Evolutionary conservation across 2,888 invertebrate species (phyloP).

Genomic region (Drosophila nigritarsus): DNA sequence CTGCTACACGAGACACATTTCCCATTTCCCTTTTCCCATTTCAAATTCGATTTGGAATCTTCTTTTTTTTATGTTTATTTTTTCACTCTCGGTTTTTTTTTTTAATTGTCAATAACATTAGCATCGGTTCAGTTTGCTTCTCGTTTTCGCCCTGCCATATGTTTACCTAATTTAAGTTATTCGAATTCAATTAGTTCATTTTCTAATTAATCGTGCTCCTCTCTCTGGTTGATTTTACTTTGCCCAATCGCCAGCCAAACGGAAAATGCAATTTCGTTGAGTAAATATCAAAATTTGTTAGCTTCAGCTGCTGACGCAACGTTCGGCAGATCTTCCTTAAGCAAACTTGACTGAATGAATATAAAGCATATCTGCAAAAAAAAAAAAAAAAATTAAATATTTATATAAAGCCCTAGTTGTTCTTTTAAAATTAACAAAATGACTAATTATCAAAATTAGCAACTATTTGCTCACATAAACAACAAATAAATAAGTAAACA

Average conservation of each 20-base stretch:
- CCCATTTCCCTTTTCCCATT: slow-evolving; percentile 50
- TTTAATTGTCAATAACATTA: slow-evolving; percentile 70
- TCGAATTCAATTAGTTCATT: slow-evolving; percentile 77
- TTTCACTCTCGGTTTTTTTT: slow-evolving; percentile 11
- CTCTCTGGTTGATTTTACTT: slow-evolving; percentile 29
- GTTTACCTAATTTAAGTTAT: slow-evolving; percentile 81
- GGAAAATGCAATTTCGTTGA: slow-evolving; percentile 75
- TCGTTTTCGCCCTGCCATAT: slow-evolving; percentile 18
- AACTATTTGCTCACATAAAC: not conserved
- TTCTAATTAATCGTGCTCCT: slow-evolving; percentile 73
- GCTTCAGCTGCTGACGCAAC: slow-evolving; percentile 15
- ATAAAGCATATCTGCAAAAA: not conserved
- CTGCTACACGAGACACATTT: slow-evolving; percentile 39
- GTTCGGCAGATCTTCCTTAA: slow-evolving; percentile 5
- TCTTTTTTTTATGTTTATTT: slow-evolving; percentile 18
- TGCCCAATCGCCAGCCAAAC: slow-evolving; percentile 63
- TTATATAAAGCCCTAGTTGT: no score
- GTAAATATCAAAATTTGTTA: slow-evolving; percentile 56
- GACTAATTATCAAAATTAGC: not conserved
- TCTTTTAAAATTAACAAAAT: not conserved
- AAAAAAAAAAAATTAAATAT: not conserved
- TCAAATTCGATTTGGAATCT: slow-evolving; percentile 68
- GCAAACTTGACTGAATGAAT: not conserved
- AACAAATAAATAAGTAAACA: not conserved
- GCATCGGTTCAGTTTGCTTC: slow-evolving; percentile 25